phyloP scores from a whole-genome alignment of 1,140 invertebrate genomes.

The Vanessa tameamea region DNA sequence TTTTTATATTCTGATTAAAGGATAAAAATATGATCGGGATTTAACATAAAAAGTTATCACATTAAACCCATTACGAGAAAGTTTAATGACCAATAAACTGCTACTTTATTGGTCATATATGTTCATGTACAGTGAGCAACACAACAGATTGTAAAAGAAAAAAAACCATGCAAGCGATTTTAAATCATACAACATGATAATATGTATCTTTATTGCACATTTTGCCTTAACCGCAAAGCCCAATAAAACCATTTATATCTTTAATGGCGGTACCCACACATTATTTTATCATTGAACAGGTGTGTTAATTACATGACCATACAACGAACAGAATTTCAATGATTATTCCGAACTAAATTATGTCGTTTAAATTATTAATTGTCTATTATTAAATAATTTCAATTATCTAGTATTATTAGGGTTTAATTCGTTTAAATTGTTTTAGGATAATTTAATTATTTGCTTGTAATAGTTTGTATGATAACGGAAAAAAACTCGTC shows the following conservation, averaged over 20 bases:
- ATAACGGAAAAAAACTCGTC: too few relatives aligned
- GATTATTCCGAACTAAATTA: constrained; percentile 32
- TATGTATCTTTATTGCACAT: constrained; percentile 9
- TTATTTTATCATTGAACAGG: constrained; percentile 45
- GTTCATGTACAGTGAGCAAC: constrained; percentile 19
- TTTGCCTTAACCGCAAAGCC: constrained; percentile 5
- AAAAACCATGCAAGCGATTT: constrained; percentile 12
- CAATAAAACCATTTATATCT: constrained; percentile 38
- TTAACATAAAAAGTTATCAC: constrained; percentile 39
- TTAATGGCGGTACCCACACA: constrained; percentile 39
- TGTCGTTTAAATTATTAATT: constrained; percentile 31
- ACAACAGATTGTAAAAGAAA: not conserved
- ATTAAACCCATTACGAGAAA: constrained; percentile 38
- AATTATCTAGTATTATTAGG: constrained; percentile 4
- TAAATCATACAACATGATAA: not conserved
- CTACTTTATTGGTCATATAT: constrained; percentile 38
- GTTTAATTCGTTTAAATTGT: not conserved
- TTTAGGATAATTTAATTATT: not conserved
- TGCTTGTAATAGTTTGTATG: too few relatives aligned
- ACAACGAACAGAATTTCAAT: constrained; percentile 36
- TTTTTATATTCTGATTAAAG: constrained; percentile 26
- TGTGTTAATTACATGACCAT: constrained; percentile 37
- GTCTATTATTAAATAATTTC: constrained; percentile 17
- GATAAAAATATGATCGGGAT: constrained; percentile 29
- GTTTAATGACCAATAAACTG: constrained; percentile 35